These are phyloP conservation scores for Ceyx cyanopectus DNA, from an alignment of 2,113 vertebrate genomes.

Conservation along the genomic window DNA sequence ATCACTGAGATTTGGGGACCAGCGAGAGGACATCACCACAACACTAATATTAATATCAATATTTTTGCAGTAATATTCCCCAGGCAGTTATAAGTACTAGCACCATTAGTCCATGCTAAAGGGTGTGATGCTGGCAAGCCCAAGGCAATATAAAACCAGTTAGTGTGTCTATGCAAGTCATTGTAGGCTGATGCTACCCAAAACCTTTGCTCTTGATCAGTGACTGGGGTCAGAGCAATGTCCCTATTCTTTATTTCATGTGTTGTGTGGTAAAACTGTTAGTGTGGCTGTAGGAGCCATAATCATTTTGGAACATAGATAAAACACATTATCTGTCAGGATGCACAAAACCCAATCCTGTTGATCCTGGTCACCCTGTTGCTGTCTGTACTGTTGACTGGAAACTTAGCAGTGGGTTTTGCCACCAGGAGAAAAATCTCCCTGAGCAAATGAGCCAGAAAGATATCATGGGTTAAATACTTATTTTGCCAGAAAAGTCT, in stretches of 20 bases:
- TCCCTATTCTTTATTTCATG: background rate
- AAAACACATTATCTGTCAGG: background rate
- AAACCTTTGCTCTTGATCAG: background rate
- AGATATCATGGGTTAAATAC: background rate
- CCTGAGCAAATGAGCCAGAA: background rate
- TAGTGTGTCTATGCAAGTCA: background rate
- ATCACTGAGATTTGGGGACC: background rate
- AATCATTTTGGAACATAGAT: background rate
- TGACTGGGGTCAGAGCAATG: background rate
- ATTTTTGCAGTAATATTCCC: background rate
- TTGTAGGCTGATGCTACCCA: background rate
- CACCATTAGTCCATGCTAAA: background rate
- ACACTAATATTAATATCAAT: background rate
- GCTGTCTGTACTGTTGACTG: background rate
- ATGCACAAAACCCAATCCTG: background rate
- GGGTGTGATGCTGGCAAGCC: background rate
- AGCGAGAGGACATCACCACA: background rate
- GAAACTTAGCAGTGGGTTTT: background rate
- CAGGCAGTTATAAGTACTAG: background rate
- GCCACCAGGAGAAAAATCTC: background rate
- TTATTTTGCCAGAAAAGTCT: background rate
- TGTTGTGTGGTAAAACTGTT: background rate
- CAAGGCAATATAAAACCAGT: background rate
- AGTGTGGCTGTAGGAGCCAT: background rate
- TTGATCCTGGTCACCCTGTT: background rate